Conservation (phyloP, 2,888 invertebrate genomes). For the Campopleginae sp. region DNA sequence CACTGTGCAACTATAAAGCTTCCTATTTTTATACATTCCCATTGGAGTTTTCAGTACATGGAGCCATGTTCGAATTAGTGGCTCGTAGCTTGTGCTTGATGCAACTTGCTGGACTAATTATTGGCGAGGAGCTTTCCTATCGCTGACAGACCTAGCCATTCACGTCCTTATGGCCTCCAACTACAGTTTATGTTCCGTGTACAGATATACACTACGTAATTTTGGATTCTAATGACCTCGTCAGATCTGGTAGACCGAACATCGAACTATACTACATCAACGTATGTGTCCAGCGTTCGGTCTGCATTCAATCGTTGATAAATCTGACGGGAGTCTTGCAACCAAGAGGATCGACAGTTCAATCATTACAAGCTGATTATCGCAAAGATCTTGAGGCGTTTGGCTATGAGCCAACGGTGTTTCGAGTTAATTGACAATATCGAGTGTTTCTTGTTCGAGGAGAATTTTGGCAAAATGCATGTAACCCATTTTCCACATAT, state of each 20-base stretch:
- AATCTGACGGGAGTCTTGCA: neutral
- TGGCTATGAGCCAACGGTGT: neutral
- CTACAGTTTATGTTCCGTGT: conserved; percentile 17
- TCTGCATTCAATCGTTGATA: conserved; percentile 9
- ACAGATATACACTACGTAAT: neutral
- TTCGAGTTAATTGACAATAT: neutral
- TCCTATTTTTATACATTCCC: no score
- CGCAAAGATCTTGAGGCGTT: neutral
- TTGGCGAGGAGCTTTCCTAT: conserved; percentile 74
- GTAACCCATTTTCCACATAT: neutral
- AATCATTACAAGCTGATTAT: neutral
- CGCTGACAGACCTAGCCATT: conserved; percentile 22
- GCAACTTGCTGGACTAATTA: conserved; percentile 79
- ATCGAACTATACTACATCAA: conserved; percentile 10
- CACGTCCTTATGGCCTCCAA: conserved; percentile 28
- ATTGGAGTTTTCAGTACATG: neutral
- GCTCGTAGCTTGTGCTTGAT: conserved; percentile 81
- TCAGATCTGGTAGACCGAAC: conserved; percentile 20
- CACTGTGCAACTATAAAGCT: no score
- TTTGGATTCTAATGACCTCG: conserved; percentile 11
- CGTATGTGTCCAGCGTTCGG: conserved; percentile 2
- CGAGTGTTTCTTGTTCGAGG: neutral
- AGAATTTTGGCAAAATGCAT: neutral
- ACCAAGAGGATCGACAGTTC: neutral
- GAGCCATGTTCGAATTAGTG: conserved; percentile 65